Evolutionary conservation across 2,113 vertebrate species (phyloP).

Genomic region (Ictalurus punctatus): DNA sequence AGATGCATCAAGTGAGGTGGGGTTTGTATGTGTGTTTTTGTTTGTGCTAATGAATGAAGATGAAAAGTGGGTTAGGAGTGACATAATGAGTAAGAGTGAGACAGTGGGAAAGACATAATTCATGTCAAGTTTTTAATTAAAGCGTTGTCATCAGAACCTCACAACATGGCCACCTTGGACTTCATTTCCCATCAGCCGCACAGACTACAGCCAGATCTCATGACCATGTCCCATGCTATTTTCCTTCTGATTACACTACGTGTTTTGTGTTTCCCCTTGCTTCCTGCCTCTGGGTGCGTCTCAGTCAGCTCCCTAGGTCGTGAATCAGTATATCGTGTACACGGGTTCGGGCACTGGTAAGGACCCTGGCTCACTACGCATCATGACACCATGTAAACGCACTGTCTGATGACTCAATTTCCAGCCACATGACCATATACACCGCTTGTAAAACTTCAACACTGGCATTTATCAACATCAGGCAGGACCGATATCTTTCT

Average conservation of each 20-base stretch:
- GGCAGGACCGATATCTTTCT: too few species aligned
- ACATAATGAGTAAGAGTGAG: not conserved
- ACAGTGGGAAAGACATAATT: not conserved
- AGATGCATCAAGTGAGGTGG: not conserved
- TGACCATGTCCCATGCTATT: not conserved
- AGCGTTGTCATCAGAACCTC: not conserved
- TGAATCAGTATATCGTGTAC: too few species aligned
- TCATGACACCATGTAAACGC: too few species aligned
- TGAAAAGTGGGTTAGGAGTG: not conserved
- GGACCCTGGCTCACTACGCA: too few species aligned
- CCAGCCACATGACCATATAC: too few species aligned
- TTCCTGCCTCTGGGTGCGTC: not conserved
- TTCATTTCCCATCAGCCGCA: not conserved
- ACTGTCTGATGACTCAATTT: too few species aligned
- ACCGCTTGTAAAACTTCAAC: too few species aligned
- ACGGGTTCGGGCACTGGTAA: too few species aligned
- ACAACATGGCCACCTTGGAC: not conserved
- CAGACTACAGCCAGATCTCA: not conserved
- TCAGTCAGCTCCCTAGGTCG: too few species aligned
- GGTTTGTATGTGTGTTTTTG: not conserved
- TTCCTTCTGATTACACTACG: not conserved
- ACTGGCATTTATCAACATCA: too few species aligned
- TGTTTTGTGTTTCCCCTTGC: not conserved
- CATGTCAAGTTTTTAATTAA: not conserved
- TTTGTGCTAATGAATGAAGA: not conserved